phyloP scores from a whole-genome alignment of 1,140 invertebrate species.

The Alviniconcha marisindica region DNA sequence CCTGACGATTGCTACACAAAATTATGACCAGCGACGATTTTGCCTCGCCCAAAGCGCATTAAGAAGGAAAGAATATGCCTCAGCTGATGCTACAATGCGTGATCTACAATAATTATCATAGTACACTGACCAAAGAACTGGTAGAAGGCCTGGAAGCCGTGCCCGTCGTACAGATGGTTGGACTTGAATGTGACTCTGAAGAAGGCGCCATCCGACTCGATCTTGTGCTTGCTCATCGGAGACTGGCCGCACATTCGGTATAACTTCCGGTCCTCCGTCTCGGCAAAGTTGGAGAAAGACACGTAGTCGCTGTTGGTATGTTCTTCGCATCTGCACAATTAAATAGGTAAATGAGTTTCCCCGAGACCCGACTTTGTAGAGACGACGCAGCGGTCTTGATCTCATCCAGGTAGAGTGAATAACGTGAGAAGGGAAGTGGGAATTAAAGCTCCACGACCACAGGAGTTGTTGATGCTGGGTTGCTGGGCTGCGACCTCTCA shows the following conservation, averaged over 20 bases:
- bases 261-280: constrained; percentile 86
- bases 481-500: no score
- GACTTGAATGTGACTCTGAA: constrained; percentile 96
- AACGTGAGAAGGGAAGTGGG: not conserved
- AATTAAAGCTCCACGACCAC: no score
- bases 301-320: constrained; percentile 93
- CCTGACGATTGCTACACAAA: no score
- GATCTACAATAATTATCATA: no score
- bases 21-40: no score
- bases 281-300: constrained; percentile 93
- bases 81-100: no score
- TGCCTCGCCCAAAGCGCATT: no score
- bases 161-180: constrained; percentile 94
- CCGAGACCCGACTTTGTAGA: no score
- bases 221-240: constrained; percentile 74
- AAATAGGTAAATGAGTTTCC: not conserved
- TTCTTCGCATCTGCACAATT: constrained; percentile 86
- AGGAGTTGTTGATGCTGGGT: no score
- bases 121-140: constrained; percentile 45
- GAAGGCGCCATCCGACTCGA: constrained; percentile 93
- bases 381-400: no score
- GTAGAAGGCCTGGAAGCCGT: constrained; percentile 94
- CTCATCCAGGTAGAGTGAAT: not conserved
- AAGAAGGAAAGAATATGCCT: no score
- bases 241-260: constrained; percentile 89